Conservation (phyloP, 1,140 invertebrate species). For the Mycetomoellerius zeteki region DNA sequence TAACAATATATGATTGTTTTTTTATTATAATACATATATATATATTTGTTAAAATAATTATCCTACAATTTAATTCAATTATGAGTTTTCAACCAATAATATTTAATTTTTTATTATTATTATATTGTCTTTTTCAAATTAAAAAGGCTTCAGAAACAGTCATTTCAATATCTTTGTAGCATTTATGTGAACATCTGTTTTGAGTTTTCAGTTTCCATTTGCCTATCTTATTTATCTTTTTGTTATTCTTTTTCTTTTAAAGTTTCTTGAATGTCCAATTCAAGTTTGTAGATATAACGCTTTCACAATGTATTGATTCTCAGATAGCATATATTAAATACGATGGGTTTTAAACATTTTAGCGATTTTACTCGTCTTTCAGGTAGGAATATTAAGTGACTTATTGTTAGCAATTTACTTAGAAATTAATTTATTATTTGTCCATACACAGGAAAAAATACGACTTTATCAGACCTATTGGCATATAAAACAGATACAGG, state of each 20-base stretch:
- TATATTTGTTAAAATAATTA: neutral
- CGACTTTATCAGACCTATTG: conserved; percentile 52
- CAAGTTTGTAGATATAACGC: neutral
- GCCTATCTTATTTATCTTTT: neutral
- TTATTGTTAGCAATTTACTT: conserved; percentile 56
- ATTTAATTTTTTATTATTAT: neutral
- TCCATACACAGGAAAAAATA: conserved; percentile 73
- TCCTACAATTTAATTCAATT: neutral
- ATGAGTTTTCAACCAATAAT: neutral
- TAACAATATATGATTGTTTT: neutral
- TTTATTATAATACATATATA: neutral
- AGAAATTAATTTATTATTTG: conserved; percentile 76
- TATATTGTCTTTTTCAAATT: neutral
- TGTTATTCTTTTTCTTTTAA: neutral
- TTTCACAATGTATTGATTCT: neutral
- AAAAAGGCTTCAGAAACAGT: neutral
- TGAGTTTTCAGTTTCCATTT: neutral
- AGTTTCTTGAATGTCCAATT: neutral
- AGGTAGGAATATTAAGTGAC: conserved; percentile 19
- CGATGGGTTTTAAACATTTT: neutral
- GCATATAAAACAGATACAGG: conserved; percentile 71
- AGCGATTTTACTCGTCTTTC: neutral
- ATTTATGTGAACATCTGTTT: neutral
- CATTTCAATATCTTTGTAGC: neutral
- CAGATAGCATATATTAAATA: neutral